phyloP scores from a whole-genome alignment of 2,797 vertebrate species.

The Paratrypauchen microcephalus region DNA sequence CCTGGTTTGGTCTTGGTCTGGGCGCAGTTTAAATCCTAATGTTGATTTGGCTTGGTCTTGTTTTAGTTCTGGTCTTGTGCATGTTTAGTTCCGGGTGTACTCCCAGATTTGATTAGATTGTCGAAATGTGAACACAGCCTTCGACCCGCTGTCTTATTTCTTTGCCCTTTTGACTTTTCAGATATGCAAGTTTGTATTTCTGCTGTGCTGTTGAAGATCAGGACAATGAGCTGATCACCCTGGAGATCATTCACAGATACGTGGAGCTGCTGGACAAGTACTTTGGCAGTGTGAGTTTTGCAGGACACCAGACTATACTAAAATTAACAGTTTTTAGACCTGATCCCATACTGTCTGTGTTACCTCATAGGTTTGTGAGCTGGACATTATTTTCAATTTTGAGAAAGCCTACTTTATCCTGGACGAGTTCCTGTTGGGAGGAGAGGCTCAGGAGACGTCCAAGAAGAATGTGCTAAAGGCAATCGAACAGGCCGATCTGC shows the following conservation, averaged over 20 bases:
- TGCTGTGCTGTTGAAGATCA: slow-evolving; percentile 99
- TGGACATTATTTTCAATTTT: slow-evolving; percentile 99
- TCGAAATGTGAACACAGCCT: too few relatives aligned
- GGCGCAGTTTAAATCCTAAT: too few relatives aligned
- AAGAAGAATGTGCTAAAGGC: slow-evolving; percentile 99
- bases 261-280: slow-evolving; percentile 99
- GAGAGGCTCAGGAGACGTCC: slow-evolving; percentile 98
- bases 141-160: neutral
- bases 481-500: slow-evolving; percentile 95
- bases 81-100: too few relatives aligned
- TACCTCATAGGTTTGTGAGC: slow-evolving; percentile 89
- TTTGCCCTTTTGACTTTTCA: slow-evolving; percentile 45
- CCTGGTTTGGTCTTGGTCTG: too few relatives aligned
- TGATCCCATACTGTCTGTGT: slow-evolving; percentile 32
- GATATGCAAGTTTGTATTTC: slow-evolving; percentile 98
- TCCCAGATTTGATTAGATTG: too few relatives aligned
- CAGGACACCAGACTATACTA: neutral
- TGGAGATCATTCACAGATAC: slow-evolving; percentile 99
- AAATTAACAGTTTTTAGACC: neutral
- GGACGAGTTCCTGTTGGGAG: slow-evolving; percentile 97
- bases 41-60: too few relatives aligned
- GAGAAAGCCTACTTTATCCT: slow-evolving; percentile 99
- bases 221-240: slow-evolving; percentile 98
- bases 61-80: too few relatives aligned
- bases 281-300: slow-evolving; percentile 94